Percentiles rank a stretch among this genome's conserved stretches.
Conservation (phyloP, 2,888 invertebrate species). For the Carpatolechia fugitivella region DNA sequence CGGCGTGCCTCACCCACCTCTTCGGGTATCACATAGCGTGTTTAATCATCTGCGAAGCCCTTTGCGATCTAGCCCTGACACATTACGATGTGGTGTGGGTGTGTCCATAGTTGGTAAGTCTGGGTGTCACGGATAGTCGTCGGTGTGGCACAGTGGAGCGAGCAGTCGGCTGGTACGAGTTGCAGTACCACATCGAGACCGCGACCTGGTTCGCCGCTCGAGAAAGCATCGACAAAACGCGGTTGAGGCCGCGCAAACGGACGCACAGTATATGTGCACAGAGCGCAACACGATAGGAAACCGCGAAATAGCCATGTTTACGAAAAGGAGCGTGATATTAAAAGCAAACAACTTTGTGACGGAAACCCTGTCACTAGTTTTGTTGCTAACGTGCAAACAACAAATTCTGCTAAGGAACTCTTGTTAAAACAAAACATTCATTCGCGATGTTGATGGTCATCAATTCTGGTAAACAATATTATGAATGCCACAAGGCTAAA, state of each 20-base stretch:
- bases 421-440: background rate
- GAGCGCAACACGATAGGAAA: conserved; percentile 19
- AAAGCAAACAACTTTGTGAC: background rate
- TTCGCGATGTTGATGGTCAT: background rate
- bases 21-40: background rate
- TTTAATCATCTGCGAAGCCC: conserved; percentile 19
- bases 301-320: conserved; percentile 8
- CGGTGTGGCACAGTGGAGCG: conserved; percentile 9
- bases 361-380: conserved; percentile 3
- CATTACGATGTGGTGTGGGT: conserved; percentile 42
- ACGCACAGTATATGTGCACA: conserved; percentile 68
- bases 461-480: background rate
- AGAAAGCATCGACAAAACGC: conserved; percentile 79
- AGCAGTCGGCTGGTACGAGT: conserved; percentile 6
- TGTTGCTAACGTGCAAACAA: background rate
- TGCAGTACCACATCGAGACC: conserved; percentile 63
- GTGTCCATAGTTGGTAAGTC: conserved; percentile 28
- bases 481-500: conserved; percentile 3
- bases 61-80: conserved; percentile 52
- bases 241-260: conserved; percentile 74
- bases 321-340: conserved; percentile 9
- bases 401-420: background rate
- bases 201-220: conserved; percentile 76
- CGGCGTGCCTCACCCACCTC: background rate
- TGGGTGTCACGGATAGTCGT: conserved; percentile 3